Percentiles rank a stretch among this genome's conserved stretches.
Conservation (phyloP, 1,140 invertebrate genomes). For the Adelges cooleyi region DNA sequence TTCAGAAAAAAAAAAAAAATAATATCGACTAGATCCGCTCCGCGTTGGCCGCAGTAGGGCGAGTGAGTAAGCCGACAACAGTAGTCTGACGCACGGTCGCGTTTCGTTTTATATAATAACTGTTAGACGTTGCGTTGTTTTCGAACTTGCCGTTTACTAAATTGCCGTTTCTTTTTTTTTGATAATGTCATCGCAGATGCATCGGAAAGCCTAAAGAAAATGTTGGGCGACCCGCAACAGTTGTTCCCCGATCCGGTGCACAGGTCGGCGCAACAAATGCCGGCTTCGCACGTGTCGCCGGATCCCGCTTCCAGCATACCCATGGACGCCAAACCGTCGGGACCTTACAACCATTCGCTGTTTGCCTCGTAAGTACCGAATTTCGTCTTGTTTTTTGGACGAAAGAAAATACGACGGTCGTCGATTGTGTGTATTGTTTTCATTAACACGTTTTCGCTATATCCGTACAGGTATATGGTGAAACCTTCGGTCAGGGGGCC, state of each 20-base stretch:
- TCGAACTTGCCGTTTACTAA: no score
- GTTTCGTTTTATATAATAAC: no score
- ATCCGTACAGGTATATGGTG: slow-evolving; percentile 8
- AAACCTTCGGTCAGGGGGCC: slow-evolving; percentile 23
- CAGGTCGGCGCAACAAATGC: background rate
- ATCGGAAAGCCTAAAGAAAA: slow-evolving; percentile 17
- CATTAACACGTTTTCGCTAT: background rate
- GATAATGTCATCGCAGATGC: slow-evolving; percentile 9
- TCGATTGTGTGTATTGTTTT: background rate
- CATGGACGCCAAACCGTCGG: slow-evolving; percentile 21
- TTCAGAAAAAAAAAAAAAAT: no score
- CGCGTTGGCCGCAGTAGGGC: no score
- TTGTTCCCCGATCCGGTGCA: slow-evolving; percentile 19
- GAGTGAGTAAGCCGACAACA: no score
- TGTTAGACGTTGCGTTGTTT: no score
- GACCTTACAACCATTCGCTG: slow-evolving; percentile 17
- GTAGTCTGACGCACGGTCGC: no score
- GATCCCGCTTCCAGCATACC: background rate
- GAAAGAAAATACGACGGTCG: background rate
- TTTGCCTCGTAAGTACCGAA: slow-evolving; percentile 12
- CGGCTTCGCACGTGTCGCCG: background rate
- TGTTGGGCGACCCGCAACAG: slow-evolving; percentile 12
- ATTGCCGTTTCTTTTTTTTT: no score
- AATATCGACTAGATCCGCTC: no score
- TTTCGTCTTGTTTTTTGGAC: background rate